These are phyloP conservation scores for Timema podura DNA, from an alignment of 2,888 invertebrate species.

Conservation along the genomic window DNA sequence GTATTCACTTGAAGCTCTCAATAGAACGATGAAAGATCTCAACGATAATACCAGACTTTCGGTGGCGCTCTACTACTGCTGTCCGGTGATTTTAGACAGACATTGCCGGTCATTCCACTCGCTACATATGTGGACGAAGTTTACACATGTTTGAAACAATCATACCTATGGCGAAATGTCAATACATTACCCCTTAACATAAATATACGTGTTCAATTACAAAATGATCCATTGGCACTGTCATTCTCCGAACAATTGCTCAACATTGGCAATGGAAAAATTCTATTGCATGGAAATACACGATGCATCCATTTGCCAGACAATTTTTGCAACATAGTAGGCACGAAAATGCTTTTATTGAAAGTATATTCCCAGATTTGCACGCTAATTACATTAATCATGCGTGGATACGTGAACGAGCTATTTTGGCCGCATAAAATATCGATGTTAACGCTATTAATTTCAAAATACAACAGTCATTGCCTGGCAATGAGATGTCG, in stretches of 20 bases:
- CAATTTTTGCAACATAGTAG: constrained; percentile 35
- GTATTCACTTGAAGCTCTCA: no score
- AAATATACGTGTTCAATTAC: constrained; percentile 37
- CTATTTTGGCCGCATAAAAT: constrained; percentile 40
- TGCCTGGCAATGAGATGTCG: no score
- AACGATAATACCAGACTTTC: constrained; percentile 11
- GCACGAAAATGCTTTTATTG: constrained; percentile 31
- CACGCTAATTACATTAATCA: constrained; percentile 36
- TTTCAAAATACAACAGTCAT: no score
- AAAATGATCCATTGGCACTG: constrained; percentile 36
- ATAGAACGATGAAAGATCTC: no score
- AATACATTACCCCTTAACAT: constrained; percentile 33
- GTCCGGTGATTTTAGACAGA: constrained; percentile 31
- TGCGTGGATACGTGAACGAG: constrained; percentile 38
- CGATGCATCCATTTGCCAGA: constrained; percentile 32
- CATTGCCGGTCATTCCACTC: constrained; percentile 23
- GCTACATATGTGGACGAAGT: constrained; percentile 19
- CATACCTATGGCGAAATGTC: constrained; percentile 32
- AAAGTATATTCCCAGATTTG: constrained; percentile 35
- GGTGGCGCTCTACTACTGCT: constrained; percentile 26
- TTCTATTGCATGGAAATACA: constrained; percentile 30
- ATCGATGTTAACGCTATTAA: no score
- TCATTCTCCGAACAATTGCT: constrained; percentile 36
- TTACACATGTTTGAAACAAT: constrained; percentile 33
- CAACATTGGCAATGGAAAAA: constrained; percentile 36